Base-by-base conservation (phyloP, 2,888 invertebrate genomes). In the Lasius fuliginosus region DNA sequence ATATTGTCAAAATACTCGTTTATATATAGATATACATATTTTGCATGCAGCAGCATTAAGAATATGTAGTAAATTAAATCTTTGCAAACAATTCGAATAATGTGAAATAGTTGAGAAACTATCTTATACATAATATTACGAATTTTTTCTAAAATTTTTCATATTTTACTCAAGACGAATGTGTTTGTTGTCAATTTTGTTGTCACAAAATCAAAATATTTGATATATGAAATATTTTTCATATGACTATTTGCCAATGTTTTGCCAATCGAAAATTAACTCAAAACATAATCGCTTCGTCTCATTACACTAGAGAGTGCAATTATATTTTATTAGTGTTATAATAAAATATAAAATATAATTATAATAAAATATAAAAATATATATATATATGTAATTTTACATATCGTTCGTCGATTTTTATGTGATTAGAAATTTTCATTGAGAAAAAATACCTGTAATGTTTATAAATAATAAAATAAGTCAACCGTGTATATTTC, bases 141-240 rank as follows among this genome's bases (percentile, higher is more conserved):
- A 4, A 67, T 68, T 77, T 79, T n/a, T 58, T 18, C 36, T 46
- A 77, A 15, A 56, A 15, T 64, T 64, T 3, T 49, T 76, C 18
- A 23, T n/a, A 27, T 36, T 30, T 67, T 56, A 42, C 12, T 68
- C 15, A 49, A 68, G 15, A 65, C n/a, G n/a, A 68, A 68, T 68
- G 27, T 76, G 36, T 18, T 18, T 23, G 49, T 69, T 68, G n/a
- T 68, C 27, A n/a, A 56, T 76, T 18, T 18, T 23, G 49, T 69
- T 68, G 30, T 68, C 27, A n/a, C 42, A 68, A 27, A 2, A 60
- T 71, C 12, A 71, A 71, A 71, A 42, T 60, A 60, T 58, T 71
- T 60, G 18, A 71, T 60, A n/a, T n/a, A n/a, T n/a, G n/a, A n/a
- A n/a, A n/a, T n/a, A 60, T 2, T 60, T 60, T 49, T 12, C 36